phyloP scores from a whole-genome alignment of 2,888 invertebrate genomes.

The Melanostoma mellinum region DNA sequence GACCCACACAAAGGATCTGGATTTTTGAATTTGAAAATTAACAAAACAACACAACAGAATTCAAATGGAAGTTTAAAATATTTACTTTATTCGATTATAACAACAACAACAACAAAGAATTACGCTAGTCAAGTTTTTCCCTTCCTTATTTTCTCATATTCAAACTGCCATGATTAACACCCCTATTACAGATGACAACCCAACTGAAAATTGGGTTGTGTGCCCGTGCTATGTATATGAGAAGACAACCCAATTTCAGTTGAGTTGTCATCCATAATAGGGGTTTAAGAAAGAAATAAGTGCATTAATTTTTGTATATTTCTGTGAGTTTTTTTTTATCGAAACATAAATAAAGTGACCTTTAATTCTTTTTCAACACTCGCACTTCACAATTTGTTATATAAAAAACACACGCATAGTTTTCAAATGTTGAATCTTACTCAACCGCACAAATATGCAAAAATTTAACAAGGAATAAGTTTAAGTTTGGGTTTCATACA shows the following conservation, averaged over 20 bases:
- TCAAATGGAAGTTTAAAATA: too few relatives aligned
- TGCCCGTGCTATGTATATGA: too few relatives aligned
- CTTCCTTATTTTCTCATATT: conserved; percentile 34
- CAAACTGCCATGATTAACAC: neutral
- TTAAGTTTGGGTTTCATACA: conserved; percentile 21
- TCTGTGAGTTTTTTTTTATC: conserved; percentile 41
- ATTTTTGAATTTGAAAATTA: too few relatives aligned
- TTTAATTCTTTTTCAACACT: conserved; percentile 43
- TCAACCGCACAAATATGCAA: neutral
- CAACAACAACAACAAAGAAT: too few relatives aligned
- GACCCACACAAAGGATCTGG: too few relatives aligned
- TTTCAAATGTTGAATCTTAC: neutral
- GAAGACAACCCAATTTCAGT: too few relatives aligned
- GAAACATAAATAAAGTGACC: conserved; percentile 47
- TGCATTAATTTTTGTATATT: conserved; percentile 62
- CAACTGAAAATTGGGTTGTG: too few relatives aligned
- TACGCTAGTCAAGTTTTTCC: neutral
- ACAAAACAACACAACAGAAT: too few relatives aligned
- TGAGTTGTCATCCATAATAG: conserved; percentile 24
- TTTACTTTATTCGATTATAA: too few relatives aligned
- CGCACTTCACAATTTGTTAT: conserved; percentile 32
- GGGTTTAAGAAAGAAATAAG: conserved; percentile 48
- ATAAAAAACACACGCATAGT: conserved; percentile 48
- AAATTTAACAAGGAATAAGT: conserved; percentile 44
- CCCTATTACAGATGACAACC: too few relatives aligned